A percentile compares a stretch with the other conserved stretches of the same genome.
These are phyloP conservation scores for Eurystomus glaucurus DNA, from an alignment of 2,797 vertebrate species.

Conservation along the genomic window DNA sequence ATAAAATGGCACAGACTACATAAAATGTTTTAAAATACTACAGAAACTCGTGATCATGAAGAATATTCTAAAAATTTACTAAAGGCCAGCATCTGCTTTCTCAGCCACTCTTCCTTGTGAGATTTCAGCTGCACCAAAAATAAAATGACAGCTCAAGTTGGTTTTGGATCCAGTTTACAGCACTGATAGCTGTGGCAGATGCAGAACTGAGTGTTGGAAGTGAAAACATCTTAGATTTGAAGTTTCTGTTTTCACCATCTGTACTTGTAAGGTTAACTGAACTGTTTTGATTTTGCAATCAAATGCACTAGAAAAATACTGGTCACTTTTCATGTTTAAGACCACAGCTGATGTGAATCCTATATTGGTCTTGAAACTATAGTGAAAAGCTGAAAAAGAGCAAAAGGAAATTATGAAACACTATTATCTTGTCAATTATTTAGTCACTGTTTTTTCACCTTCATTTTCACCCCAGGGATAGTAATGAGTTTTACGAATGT, in stretches of 20 bases:
- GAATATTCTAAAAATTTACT: constrained; percentile 44
- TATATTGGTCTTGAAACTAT: constrained; percentile 52
- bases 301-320: background rate
- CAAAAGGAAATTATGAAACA: constrained; percentile 70
- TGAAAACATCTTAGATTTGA: constrained; percentile 2
- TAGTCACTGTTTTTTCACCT: constrained; percentile 60
- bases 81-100: background rate
- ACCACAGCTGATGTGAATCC: constrained; percentile 59
- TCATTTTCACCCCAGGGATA: constrained; percentile 72
- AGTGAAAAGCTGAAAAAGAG: constrained; percentile 62
- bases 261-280: background rate
- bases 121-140: background rate
- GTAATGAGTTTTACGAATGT: constrained; percentile 81
- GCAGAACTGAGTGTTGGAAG: background rate
- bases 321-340: constrained; percentile 28
- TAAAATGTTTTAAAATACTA: background rate
- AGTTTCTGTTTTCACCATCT: background rate
- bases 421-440: constrained; percentile 80
- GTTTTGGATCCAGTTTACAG: background rate
- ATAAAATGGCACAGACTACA: background rate
- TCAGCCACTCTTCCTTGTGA: background rate
- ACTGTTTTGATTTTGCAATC: constrained; percentile 11
- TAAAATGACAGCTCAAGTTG: background rate
- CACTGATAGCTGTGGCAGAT: background rate
- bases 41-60: background rate